Base-by-base conservation (phyloP, 2,888 invertebrate genomes). In the Drosophila birchii region DNA sequence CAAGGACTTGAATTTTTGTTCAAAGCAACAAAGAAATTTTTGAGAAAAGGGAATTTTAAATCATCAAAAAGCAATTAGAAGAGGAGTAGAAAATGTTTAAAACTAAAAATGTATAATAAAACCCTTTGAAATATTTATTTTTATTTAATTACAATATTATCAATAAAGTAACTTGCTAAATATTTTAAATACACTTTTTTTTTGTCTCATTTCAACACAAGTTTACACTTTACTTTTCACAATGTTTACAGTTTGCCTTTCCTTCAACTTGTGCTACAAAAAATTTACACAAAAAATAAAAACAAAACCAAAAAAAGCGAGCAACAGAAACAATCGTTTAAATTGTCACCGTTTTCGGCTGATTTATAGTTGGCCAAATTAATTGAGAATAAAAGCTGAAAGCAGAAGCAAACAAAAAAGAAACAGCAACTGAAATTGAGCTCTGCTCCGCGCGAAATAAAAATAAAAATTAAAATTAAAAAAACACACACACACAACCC, bases 361-460 rank as follows among this genome's bases (percentile, higher is more conserved):
- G 68, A 69, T 69, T 69, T 69, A 69, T 69, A 36, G 55, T 49
- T 18, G 69, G 49, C 68, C 51, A 68, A 58, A 53, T 69, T 58
- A 68, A 69, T 57, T 51, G 69, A 39, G 38, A 69, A 58, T 68
- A 68, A 68, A 69, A 39, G 36, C 43, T 11, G 68, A 43, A 43
- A 64, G 23, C 45, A 39, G 26, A 66, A 41, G 45, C n/a, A 18
- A 26, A 16, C 39, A 49, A 41, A 45, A 45, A 60, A 61, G 18
- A 23, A 26, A 23, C 36, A 23, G 51, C 16, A 53, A 36, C 63
- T 57, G 66, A 63, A 67, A 57, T 44, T 39, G 63, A 64, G 63
- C 63, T 36, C 18, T 29, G 36, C 23, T 61, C 26, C n/a, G 12
- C 16, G 41, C 26, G 49, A 29, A 57, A 67, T 43, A 34, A 23